Evolutionary conservation across 2,888 invertebrate species (phyloP).

Genomic region (Cheilosia pagana): DNA sequence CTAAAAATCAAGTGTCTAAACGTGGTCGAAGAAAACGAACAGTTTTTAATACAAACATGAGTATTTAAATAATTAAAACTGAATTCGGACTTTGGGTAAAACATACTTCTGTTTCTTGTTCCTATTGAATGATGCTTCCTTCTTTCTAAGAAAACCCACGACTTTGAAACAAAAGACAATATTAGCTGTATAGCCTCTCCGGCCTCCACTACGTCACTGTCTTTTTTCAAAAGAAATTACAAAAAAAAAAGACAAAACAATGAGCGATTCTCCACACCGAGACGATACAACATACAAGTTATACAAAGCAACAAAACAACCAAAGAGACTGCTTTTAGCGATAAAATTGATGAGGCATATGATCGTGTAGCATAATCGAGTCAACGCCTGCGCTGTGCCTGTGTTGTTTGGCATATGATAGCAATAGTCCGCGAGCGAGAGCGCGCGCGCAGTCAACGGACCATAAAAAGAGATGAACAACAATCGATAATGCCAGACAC

Average conservation of each 20-base stretch:
- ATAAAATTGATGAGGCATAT: constrained; percentile 47
- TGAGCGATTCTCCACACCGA: background rate
- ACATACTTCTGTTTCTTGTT: too few species aligned
- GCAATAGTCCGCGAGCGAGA: background rate
- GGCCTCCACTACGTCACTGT: constrained; percentile 25
- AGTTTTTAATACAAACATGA: too few species aligned
- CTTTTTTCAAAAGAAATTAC: background rate
- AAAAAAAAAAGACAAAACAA: background rate
- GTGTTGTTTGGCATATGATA: background rate
- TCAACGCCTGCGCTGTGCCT: constrained; percentile 37
- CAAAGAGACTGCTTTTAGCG: constrained; percentile 7
- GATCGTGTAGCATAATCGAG: constrained; percentile 25
- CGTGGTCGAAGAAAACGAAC: too few species aligned
- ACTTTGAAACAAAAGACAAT: too few species aligned
- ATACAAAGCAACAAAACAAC: constrained; percentile 22
- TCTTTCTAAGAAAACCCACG: too few species aligned
- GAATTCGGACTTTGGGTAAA: too few species aligned
- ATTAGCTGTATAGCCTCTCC: too few species aligned
- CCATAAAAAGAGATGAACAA: constrained; percentile 56
- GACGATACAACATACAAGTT: background rate
- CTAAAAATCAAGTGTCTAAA: too few species aligned
- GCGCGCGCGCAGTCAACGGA: constrained; percentile 28
- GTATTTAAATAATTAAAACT: too few species aligned
- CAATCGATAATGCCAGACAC: constrained; percentile 55
- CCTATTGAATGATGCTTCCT: too few species aligned